These are phyloP conservation scores for Ceyx cyanopectus DNA, from an alignment of 2,113 vertebrate genomes.

Conservation along the genomic window DNA sequence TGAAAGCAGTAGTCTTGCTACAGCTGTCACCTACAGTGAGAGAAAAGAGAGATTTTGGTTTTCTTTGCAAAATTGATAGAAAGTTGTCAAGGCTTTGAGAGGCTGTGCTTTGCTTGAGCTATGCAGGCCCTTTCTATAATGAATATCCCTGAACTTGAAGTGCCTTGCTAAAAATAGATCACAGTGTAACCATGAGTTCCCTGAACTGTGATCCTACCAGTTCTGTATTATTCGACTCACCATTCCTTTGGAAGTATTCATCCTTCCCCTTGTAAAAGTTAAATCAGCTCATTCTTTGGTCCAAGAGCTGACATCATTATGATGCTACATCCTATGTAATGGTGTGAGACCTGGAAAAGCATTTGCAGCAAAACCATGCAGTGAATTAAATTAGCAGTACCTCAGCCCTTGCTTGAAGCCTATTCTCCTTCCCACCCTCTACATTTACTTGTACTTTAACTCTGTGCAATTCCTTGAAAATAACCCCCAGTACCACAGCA, in stretches of 20 bases:
- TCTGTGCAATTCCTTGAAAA: background rate
- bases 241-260: slow-evolving; percentile 71
- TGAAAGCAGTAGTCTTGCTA: background rate
- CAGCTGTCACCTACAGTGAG: background rate
- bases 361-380: slow-evolving; percentile 22
- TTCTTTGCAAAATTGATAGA: background rate
- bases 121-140: background rate
- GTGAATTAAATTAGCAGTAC: slow-evolving; percentile 42
- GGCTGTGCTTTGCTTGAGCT: background rate
- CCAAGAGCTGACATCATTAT: slow-evolving; percentile 75
- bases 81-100: background rate
- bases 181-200: background rate
- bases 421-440: background rate
- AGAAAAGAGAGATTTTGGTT: background rate
- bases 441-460: background rate
- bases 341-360: slow-evolving; percentile 68
- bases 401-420: background rate
- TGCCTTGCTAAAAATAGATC: slow-evolving; percentile 58
- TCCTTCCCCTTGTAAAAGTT: slow-evolving; percentile 69
- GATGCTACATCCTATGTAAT: slow-evolving; percentile 72
- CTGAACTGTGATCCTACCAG: slow-evolving; percentile 34
- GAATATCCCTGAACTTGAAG: slow-evolving; percentile 15
- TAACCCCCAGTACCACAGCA: background rate
- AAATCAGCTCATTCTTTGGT: slow-evolving; percentile 51
- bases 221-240: slow-evolving; percentile 25